phyloP scores from a whole-genome alignment of 2,113 vertebrate species.

The Oreochromis niloticus region DNA sequence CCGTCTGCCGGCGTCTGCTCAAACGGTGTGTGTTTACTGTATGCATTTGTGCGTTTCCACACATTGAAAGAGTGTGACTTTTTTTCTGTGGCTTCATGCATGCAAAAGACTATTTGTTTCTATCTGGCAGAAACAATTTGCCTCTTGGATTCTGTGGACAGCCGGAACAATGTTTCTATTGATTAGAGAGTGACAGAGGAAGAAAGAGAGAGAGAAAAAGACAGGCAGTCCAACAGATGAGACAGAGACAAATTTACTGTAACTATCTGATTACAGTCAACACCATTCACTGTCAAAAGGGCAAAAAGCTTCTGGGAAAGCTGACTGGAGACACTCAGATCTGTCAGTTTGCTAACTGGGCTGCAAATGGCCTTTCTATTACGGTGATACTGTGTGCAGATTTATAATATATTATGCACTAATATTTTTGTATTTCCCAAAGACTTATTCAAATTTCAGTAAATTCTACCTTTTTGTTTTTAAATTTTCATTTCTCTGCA shows the following conservation, averaged over 20 bases:
- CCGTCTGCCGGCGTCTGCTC: slow-evolving; percentile 20
- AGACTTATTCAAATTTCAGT: not conserved
- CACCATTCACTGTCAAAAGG: slow-evolving; percentile 25
- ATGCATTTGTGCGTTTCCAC: slow-evolving; percentile 12
- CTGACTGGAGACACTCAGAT: not conserved
- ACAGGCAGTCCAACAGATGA: slow-evolving; percentile 6
- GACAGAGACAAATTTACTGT: slow-evolving; percentile 15
- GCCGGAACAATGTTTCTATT: slow-evolving; percentile 47
- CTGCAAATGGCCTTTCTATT: not conserved
- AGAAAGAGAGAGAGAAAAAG: not conserved
- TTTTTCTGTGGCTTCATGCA: slow-evolving; percentile 1
- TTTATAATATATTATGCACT: not conserved
- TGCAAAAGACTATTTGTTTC: slow-evolving; percentile 6
- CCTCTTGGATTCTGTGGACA: slow-evolving; percentile 10
- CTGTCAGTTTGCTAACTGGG: not conserved
- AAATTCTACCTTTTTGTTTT: not conserved
- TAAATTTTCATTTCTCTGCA: not conserved
- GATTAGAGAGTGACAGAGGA: slow-evolving; percentile 8
- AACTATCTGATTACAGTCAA: slow-evolving; percentile 24
- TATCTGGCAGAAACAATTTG: slow-evolving; percentile 7
- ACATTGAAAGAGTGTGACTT: not conserved
- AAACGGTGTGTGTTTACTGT: not conserved
- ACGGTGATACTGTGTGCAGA: not conserved
- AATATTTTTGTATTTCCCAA: not conserved
- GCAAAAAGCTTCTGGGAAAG: not conserved